A percentile compares a stretch with the other conserved stretches of the same genome.
Evolutionary conservation across 2,113 vertebrate genomes (phyloP).

Genomic region (Neotragus pygmaeus): DNA sequence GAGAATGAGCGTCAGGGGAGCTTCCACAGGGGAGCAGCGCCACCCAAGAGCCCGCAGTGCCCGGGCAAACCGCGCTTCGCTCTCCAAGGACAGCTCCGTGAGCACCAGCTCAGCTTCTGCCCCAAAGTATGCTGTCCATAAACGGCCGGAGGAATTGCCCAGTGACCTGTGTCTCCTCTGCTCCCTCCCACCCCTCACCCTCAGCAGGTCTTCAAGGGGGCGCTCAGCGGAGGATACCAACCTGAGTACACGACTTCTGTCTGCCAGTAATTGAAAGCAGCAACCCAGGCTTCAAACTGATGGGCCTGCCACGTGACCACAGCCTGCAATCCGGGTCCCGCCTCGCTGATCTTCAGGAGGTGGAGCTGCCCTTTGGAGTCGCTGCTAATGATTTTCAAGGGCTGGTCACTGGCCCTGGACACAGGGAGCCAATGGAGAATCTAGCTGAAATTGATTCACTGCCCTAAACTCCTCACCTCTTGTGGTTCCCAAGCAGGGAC

Average conservation of each 20-base stretch:
- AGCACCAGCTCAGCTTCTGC: not conserved
- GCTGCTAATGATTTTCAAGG: slow-evolving; percentile 89
- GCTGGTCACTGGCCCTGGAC: slow-evolving; percentile 71
- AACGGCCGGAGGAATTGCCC: not conserved
- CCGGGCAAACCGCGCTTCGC: rapidly evolving
- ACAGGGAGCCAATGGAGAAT: not conserved
- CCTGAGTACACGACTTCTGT: slow-evolving; percentile 91
- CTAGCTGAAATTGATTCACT: not conserved
- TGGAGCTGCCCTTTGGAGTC: slow-evolving; percentile 91
- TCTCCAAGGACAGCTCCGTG: not conserved
- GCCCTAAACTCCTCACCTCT: not conserved
- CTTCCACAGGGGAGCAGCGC: rapidly evolving
- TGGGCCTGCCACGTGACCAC: slow-evolving; percentile 92
- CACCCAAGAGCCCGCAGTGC: rapidly evolving
- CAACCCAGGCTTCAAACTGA: slow-evolving; percentile 94
- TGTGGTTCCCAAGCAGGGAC: not conserved
- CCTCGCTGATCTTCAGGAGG: slow-evolving; percentile 81
- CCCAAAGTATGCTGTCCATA: not conserved
- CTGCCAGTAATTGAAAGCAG: slow-evolving; percentile 97
- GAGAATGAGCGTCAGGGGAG: rapidly evolving
- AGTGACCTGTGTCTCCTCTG: rapidly evolving
- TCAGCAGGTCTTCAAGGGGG: not conserved
- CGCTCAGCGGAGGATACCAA: slow-evolving; percentile 54
- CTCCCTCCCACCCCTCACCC: not conserved
- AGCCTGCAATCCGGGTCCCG: slow-evolving; percentile 65